phyloP scores from a whole-genome alignment of 2,113 vertebrate species.

The Neomonachus schauinslandi region DNA sequence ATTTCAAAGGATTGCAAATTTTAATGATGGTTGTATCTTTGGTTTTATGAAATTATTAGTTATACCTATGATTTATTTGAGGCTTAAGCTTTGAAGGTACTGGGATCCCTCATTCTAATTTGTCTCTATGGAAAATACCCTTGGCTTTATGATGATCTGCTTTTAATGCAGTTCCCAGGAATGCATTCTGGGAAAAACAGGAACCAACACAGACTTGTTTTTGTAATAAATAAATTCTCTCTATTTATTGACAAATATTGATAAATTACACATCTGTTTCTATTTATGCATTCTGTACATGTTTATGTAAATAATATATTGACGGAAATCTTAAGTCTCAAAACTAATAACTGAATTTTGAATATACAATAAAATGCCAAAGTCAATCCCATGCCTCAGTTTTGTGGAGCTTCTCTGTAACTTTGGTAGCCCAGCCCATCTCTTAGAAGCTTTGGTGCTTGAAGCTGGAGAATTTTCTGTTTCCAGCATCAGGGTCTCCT shows the following conservation, averaged over 20 bases:
- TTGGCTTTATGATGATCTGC: background rate
- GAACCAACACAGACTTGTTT: constrained; percentile 18
- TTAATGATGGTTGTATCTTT: background rate
- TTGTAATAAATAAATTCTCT: constrained; percentile 52
- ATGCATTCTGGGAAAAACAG: constrained; percentile 37
- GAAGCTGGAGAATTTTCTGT: background rate
- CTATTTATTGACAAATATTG: constrained; percentile 69
- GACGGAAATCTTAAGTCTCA: background rate
- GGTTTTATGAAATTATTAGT: constrained; percentile 5
- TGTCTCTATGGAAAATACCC: background rate
- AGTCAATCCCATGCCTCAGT: background rate
- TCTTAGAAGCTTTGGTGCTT: background rate
- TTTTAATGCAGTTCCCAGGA: constrained; percentile 19
- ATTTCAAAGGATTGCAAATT: background rate
- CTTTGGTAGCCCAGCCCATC: background rate
- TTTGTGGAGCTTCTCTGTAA: background rate
- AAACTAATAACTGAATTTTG: constrained; percentile 42
- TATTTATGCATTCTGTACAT: constrained; percentile 60
- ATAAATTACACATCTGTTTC: constrained; percentile 49
- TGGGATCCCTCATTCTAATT: background rate
- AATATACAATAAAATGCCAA: constrained; percentile 55
- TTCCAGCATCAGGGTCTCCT: background rate
- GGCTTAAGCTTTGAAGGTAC: background rate
- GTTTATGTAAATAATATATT: constrained; percentile 44
- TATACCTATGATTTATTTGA: background rate